Conservation (phyloP, 1,140 invertebrate genomes). For the Penaeus chinensis region DNA sequence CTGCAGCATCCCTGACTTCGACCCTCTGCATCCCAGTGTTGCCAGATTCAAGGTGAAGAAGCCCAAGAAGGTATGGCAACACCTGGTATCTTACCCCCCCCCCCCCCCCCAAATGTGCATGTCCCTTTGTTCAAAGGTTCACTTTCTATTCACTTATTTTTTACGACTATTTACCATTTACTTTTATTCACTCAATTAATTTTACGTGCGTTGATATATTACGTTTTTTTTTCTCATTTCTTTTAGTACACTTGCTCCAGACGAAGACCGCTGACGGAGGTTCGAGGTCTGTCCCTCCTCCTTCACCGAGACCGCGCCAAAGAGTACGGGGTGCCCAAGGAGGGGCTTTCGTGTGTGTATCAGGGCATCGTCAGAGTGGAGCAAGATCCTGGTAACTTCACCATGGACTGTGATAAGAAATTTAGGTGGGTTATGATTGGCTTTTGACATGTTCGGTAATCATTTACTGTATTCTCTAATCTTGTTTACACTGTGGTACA, state of each 20-base stretch:
- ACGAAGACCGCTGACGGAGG: not conserved
- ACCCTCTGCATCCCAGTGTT: too few species aligned
- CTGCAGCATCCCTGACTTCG: too few species aligned
- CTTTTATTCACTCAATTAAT: too few species aligned
- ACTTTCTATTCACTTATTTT: too few species aligned
- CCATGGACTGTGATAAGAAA: conserved; percentile 13
- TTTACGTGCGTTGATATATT: too few species aligned
- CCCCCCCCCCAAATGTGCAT: too few species aligned
- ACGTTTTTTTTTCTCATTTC: not conserved
- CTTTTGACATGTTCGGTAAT: not conserved
- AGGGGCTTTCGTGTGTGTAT: not conserved
- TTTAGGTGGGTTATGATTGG: not conserved
- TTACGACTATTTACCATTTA: too few species aligned
- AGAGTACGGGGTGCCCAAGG: not conserved
- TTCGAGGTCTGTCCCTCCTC: not conserved
- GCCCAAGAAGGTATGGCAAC: too few species aligned
- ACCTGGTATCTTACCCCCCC: too few species aligned
- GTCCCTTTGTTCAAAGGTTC: too few species aligned
- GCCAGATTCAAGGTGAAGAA: too few species aligned
- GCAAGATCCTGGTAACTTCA: not conserved
- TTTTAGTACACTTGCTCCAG: not conserved
- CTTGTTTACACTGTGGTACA: not conserved
- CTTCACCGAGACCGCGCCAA: not conserved
- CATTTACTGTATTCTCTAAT: not conserved
- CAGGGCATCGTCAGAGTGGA: not conserved